Evolutionary conservation across 2,797 vertebrate species (phyloP), one percentile per base, ranked within the genome.

Genomic region (Loriculus beryllinus): DNA sequence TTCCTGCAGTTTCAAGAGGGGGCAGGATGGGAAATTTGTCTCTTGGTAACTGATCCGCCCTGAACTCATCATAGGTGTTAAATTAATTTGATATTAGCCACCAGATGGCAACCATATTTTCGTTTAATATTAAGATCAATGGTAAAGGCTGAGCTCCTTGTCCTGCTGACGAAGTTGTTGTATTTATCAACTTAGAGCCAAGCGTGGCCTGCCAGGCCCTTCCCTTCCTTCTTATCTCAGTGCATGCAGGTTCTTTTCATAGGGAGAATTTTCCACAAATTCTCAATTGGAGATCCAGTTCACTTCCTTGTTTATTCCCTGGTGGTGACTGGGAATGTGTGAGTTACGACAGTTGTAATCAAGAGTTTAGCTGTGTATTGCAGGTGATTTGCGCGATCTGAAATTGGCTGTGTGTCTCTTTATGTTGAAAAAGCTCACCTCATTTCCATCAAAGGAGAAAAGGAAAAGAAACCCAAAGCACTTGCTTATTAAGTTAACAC

Each of bases 91-190:
- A 25, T 39, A 33, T 69, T 88, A 93, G 77, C 88, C 90, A 65
- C 86, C 82, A 91, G 94, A 84, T 95, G 94, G 92, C 91, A 95
- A 95, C 63, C 57, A 67, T 91, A 90, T 94, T 92, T 93, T 64
- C 68, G 64, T 43, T 42, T 52, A 25, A 4, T 68, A 5, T 18
- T 20, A 10, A 85, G 51, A 56, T 78, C 33, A 84, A 35, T 83
- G 57, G 64, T 85, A 14, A 78, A 39, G 69, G 65, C 65, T 48
- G 79, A 77, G 49, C 59, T 82, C 25, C 64, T 21, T 82, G 74
- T 57, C 25, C 48, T 42, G 33, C 52, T 68, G 57, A 3, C 54
- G 21, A 49, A 91, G 51, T 70, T 77, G 17, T 0, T 88, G 39
- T 72, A 7, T 60, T 85, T 49, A 16, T 18, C 57, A 28, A 37